These are phyloP conservation scores for Synergus japonicus DNA, from an alignment of 2,888 invertebrate species.

Conservation along the genomic window DNA sequence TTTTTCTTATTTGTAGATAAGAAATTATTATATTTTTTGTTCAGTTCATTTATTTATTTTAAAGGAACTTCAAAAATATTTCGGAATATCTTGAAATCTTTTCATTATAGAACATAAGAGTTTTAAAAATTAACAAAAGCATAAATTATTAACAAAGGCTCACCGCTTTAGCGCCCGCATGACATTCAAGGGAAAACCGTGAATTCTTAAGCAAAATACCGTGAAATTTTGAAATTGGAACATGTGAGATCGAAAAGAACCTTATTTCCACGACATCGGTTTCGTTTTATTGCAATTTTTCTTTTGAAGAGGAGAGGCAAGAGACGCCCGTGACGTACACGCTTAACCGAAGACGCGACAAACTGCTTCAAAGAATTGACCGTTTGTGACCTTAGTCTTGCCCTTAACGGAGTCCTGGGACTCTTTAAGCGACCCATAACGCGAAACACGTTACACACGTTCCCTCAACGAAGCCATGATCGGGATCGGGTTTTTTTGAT, in stretches of 20 bases:
- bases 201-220: background rate
- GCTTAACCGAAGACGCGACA: constrained; percentile 53
- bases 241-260: background rate
- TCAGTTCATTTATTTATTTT: too few relatives aligned
- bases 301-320: constrained; percentile 31
- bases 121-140: too few relatives aligned
- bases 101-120: too few relatives aligned
- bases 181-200: too few relatives aligned
- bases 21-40: too few relatives aligned
- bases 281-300: constrained; percentile 22
- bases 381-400: constrained; percentile 63
- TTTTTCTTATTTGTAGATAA: background rate
- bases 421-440: constrained; percentile 64
- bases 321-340: constrained; percentile 34
- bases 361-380: constrained; percentile 61
- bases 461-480: constrained; percentile 52
- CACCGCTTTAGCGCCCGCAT: too few relatives aligned
- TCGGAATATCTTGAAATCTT: too few relatives aligned
- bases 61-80: too few relatives aligned
- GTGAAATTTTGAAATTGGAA: constrained; percentile 1
- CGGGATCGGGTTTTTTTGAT: constrained; percentile 62
- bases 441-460: constrained; percentile 69
- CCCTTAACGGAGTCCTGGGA: constrained; percentile 59
- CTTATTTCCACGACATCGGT: constrained; percentile 11
- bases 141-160: too few relatives aligned